Conservation (phyloP, 2,888 invertebrate species). For the Ophioninae sp. region DNA sequence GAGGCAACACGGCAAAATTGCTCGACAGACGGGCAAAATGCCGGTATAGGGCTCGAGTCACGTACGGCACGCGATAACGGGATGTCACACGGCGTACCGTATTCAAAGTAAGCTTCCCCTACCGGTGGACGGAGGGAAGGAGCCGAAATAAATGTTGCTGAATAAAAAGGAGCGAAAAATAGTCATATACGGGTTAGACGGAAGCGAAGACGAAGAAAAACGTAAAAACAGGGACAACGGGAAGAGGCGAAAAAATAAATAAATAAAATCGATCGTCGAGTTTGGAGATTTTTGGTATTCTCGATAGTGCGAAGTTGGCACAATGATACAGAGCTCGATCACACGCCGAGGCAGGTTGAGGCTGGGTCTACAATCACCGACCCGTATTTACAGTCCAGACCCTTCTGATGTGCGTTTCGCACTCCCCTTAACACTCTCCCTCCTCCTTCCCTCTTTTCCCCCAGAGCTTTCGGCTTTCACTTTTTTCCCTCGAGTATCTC, state of each 20-base stretch:
- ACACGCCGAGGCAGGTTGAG: conserved; percentile 75
- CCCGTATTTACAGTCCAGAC: conserved; percentile 53
- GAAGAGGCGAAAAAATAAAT: conserved; percentile 39
- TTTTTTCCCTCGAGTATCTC: conserved; percentile 17
- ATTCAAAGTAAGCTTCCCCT: conserved; percentile 57
- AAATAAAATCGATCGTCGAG: conserved; percentile 61
- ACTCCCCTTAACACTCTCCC: conserved; percentile 57
- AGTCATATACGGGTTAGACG: conserved; percentile 59
- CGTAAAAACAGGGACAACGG: conserved; percentile 53
- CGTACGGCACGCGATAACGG: conserved; percentile 76
- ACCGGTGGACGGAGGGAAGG: conserved; percentile 40
- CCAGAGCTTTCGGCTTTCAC: conserved; percentile 19
- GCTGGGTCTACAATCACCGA: conserved; percentile 70
- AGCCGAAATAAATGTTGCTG: conserved; percentile 26
- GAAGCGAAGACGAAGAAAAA: conserved; percentile 55
- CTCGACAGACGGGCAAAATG: conserved; percentile 68
- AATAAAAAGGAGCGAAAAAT: conserved; percentile 17
- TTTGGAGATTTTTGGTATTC: conserved; percentile 54
- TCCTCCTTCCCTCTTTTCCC: conserved; percentile 3
- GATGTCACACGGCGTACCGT: conserved; percentile 62
- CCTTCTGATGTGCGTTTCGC: conserved; percentile 45
- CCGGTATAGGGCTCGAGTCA: conserved; percentile 70
- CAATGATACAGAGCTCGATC: conserved; percentile 65
- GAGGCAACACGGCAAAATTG: conserved; percentile 60
- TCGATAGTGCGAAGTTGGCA: conserved; percentile 44